A percentile compares a stretch with the other conserved stretches of the same genome.
Evolutionary conservation across 2,797 vertebrate species (phyloP).

Genomic region (Hapalemur alaotrensis): DNA sequence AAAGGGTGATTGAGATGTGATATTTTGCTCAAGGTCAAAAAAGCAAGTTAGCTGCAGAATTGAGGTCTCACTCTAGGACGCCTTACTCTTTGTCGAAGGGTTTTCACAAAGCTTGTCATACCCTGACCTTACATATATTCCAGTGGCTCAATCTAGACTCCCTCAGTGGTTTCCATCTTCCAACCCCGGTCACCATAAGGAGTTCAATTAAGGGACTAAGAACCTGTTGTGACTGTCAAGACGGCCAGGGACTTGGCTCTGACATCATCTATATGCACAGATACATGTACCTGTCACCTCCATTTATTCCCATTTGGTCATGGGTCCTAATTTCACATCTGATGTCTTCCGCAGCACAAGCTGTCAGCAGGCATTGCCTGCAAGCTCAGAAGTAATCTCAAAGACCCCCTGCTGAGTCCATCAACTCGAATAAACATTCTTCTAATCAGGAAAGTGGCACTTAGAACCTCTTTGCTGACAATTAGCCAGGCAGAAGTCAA

Average conservation of each 20-base stretch:
- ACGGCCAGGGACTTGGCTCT: neutral
- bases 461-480: constrained; percentile 68
- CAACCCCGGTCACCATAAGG: neutral
- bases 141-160: neutral
- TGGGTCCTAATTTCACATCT: neutral
- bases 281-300: constrained; percentile 13
- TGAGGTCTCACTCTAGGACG: neutral
- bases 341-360: neutral
- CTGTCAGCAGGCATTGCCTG: constrained; percentile 4
- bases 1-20: neutral
- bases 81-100: neutral
- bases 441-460: constrained; percentile 74
- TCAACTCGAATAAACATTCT: constrained; percentile 71
- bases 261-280: neutral
- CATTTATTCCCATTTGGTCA: neutral
- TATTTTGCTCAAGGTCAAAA: constrained; percentile 2
- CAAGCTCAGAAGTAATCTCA: constrained; percentile 47
- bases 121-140: neutral
- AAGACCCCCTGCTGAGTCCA: constrained; percentile 49
- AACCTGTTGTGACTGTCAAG: neutral
- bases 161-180: neutral
- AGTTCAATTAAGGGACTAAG: neutral
- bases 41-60: neutral
- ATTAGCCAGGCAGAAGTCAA: constrained; percentile 77
- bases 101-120: neutral